phyloP scores from a whole-genome alignment of 2,797 vertebrate species.

The Anabas testudineus region DNA sequence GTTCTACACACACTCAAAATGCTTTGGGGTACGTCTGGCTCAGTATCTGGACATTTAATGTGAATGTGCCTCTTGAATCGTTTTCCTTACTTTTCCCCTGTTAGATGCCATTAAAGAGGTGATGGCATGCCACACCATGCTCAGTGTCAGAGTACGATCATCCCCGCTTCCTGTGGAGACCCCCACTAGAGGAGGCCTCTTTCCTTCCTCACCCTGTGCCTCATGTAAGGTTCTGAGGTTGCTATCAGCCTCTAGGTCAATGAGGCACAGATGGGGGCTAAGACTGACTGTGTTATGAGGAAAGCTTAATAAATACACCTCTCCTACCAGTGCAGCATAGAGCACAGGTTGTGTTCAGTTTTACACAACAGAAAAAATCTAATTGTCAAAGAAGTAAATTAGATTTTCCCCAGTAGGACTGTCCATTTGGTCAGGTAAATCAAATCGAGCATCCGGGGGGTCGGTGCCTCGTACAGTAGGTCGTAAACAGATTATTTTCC shows the following conservation, averaged over 20 bases:
- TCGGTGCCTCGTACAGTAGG: neutral
- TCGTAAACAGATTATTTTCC: slow-evolving; percentile 20
- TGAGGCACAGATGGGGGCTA: slow-evolving; percentile 28
- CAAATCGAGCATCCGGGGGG: slow-evolving; percentile 38
- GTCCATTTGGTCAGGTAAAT: slow-evolving; percentile 29
- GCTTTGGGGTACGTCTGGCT: neutral
- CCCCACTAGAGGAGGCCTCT: slow-evolving; percentile 50
- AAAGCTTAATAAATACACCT: slow-evolving; percentile 36
- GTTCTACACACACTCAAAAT: neutral
- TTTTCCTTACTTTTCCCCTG: slow-evolving; percentile 47
- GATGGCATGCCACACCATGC: slow-evolving; percentile 46
- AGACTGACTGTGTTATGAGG: slow-evolving; percentile 28
- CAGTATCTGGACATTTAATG: slow-evolving; percentile 26
- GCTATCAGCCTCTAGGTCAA: slow-evolving; percentile 39
- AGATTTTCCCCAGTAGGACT: slow-evolving; percentile 13
- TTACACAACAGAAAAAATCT: slow-evolving; percentile 38
- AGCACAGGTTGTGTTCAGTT: slow-evolving; percentile 16
- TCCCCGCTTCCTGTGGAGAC: slow-evolving; percentile 60
- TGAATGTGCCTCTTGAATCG: slow-evolving; percentile 35
- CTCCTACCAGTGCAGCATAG: slow-evolving; percentile 19
- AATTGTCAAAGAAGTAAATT: slow-evolving; percentile 40
- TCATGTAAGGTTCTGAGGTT: slow-evolving; percentile 60
- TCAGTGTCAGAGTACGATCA: slow-evolving; percentile 60
- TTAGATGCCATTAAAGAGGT: slow-evolving; percentile 52
- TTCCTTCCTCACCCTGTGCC: slow-evolving; percentile 72